phyloP scores from a whole-genome alignment of 2,888 invertebrate genomes.

The Noctua janthina region DNA sequence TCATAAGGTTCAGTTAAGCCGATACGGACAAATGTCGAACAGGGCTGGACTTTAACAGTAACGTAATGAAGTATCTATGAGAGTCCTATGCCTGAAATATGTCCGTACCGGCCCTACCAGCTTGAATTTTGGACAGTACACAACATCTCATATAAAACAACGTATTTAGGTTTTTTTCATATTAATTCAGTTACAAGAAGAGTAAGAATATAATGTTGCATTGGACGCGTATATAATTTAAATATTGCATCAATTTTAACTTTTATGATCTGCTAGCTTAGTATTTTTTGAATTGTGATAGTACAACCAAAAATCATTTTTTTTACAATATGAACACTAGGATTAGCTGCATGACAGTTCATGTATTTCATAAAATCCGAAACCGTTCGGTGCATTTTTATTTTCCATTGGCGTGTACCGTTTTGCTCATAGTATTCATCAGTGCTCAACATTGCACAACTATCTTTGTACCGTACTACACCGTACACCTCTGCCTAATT shows the following conservation, averaged over 20 bases:
- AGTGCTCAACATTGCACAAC: background rate
- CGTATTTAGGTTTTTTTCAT: too few relatives aligned
- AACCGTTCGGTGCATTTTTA: background rate
- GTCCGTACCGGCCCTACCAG: too few relatives aligned
- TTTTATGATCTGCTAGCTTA: background rate
- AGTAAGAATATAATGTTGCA: background rate
- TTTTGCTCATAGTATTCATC: background rate
- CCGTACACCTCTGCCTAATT: background rate
- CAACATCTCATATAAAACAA: too few relatives aligned
- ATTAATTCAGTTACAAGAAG: background rate
- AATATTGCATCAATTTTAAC: background rate
- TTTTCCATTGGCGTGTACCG: background rate
- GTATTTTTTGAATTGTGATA: constrained; percentile 1
- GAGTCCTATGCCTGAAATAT: background rate
- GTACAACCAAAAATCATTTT: background rate
- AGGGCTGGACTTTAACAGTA: background rate
- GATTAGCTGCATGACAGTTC: background rate
- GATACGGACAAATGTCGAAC: too few relatives aligned
- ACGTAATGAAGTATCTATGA: background rate
- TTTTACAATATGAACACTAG: background rate
- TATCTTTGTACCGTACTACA: too few relatives aligned
- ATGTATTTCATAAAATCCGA: background rate
- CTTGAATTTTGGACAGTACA: too few relatives aligned
- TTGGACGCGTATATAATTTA: background rate
- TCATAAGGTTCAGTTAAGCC: too few relatives aligned